Evolutionary conservation across 2,888 invertebrate species (phyloP).

Genomic region (Callosobruchus maculatus): DNA sequence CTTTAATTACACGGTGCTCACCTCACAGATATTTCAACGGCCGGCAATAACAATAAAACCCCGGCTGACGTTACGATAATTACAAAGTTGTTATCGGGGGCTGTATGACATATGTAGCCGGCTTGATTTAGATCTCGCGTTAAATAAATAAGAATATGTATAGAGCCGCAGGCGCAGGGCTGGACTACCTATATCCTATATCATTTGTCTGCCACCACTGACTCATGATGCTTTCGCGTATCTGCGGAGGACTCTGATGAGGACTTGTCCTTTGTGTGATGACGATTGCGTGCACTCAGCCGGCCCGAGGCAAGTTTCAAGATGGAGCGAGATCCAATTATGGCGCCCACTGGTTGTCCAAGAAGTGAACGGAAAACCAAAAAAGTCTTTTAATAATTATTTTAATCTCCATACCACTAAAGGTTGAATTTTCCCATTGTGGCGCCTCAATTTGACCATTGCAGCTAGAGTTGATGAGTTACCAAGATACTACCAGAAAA

Average conservation of each 20-base stretch:
- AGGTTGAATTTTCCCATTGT: no score
- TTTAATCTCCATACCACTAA: no score
- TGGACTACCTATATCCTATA: neutral
- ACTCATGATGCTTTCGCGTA: neutral
- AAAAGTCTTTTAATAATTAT: no score
- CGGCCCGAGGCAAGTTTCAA: no score
- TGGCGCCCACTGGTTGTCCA: no score
- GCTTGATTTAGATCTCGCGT: conserved; percentile 17
- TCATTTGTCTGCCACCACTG: neutral
- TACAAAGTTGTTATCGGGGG: conserved; percentile 20
- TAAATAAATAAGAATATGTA: conserved; percentile 15
- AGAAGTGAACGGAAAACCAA: no score
- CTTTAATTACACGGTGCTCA: conserved; percentile 8
- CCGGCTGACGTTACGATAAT: conserved; percentile 14
- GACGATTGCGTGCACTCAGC: neutral
- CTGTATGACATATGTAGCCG: conserved; percentile 19
- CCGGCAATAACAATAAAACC: conserved; percentile 15
- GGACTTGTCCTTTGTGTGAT: neutral
- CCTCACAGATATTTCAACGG: conserved; percentile 10
- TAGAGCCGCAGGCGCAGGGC: neutral
- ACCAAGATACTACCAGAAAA: no score
- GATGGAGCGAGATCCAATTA: no score
- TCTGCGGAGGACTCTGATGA: neutral
- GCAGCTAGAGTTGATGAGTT: no score
- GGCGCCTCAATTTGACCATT: no score